These are phyloP conservation scores for Carcina quercana DNA, from an alignment of 2,888 invertebrate genomes.

Conservation along the genomic window DNA sequence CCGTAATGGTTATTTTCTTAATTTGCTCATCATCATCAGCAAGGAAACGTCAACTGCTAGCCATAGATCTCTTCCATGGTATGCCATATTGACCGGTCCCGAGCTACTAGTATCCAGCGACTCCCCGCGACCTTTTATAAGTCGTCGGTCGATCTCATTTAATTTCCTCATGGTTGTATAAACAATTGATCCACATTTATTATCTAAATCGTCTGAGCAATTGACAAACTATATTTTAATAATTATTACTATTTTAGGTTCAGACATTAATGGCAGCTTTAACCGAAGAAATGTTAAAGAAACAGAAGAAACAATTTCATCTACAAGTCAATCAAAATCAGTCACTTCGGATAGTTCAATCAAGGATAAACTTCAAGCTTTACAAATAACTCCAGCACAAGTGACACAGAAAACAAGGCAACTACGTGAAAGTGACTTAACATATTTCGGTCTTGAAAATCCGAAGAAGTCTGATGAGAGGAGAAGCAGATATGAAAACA, in stretches of 20 bases:
- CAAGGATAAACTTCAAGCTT: slow-evolving; percentile 29
- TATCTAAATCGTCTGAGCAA: too few species aligned
- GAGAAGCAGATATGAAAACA: slow-evolving; percentile 1
- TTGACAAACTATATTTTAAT: too few species aligned
- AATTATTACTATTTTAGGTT: slow-evolving; percentile 25
- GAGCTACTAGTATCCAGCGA: too few species aligned
- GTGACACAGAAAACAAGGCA: slow-evolving; percentile 55
- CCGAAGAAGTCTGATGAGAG: slow-evolving; percentile 17
- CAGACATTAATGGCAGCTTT: slow-evolving; percentile 18
- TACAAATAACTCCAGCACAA: slow-evolving; percentile 37
- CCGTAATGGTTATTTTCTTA: too few species aligned
- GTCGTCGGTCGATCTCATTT: too few species aligned
- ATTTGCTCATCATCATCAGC: too few species aligned
- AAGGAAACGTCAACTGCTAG: too few species aligned
- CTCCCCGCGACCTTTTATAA: too few species aligned
- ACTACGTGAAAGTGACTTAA: slow-evolving; percentile 74
- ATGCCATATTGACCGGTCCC: too few species aligned
- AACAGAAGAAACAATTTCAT: slow-evolving; percentile 13
- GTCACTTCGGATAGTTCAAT: slow-evolving; percentile 16
- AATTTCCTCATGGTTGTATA: too few species aligned
- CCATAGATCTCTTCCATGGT: too few species aligned
- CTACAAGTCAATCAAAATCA: slow-evolving; percentile 14
- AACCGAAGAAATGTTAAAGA: slow-evolving; percentile 15
- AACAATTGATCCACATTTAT: too few species aligned
- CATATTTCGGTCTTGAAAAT: slow-evolving; percentile 69